Conservation (phyloP, 2,888 invertebrate species). For the Timema cristinae region DNA sequence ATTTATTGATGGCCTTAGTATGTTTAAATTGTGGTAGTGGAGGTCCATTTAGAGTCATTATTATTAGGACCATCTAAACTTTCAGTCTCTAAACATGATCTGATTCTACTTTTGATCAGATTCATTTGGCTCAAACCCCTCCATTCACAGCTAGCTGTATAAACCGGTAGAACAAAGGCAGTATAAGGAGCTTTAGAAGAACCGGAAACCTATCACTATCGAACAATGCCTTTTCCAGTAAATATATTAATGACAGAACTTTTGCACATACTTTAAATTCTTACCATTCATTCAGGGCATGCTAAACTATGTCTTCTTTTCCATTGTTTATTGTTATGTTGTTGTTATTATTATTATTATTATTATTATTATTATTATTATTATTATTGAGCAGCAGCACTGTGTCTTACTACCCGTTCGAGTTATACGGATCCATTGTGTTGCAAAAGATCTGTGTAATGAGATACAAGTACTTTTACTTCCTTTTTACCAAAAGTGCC, state of each 20-base stretch:
- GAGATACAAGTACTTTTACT: slow-evolving; percentile 8
- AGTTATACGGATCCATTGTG: too few species aligned
- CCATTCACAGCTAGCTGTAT: slow-evolving; percentile 10
- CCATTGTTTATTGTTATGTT: too few species aligned
- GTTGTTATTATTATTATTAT: too few species aligned
- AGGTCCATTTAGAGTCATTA: slow-evolving; percentile 4
- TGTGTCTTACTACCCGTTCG: too few species aligned
- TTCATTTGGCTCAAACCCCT: slow-evolving; percentile 4
- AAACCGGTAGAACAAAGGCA: slow-evolving; percentile 13
- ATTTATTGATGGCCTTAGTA: slow-evolving; percentile 8
- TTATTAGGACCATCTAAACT: too few species aligned
- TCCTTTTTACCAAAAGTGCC: slow-evolving; percentile 5
- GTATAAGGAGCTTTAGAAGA: slow-evolving; percentile 7
- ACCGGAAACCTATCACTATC: slow-evolving; percentile 12
- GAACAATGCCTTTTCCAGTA: not conserved
- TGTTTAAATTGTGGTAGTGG: slow-evolving; percentile 13
- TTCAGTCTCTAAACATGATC: too few species aligned
- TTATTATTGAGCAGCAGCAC: too few species aligned
- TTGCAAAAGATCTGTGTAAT: slow-evolving; percentile 11
- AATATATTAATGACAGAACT: too few species aligned
- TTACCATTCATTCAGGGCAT: slow-evolving; percentile 7
- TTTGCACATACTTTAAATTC: slow-evolving; percentile 6
- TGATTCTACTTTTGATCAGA: too few species aligned
- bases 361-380: too few species aligned
- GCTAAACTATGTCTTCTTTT: slow-evolving; percentile 8